Percentiles rank a stretch among this genome's conserved stretches.
Conservation (phyloP, 2,113 vertebrate species). For the Harpagus bidentatus region DNA sequence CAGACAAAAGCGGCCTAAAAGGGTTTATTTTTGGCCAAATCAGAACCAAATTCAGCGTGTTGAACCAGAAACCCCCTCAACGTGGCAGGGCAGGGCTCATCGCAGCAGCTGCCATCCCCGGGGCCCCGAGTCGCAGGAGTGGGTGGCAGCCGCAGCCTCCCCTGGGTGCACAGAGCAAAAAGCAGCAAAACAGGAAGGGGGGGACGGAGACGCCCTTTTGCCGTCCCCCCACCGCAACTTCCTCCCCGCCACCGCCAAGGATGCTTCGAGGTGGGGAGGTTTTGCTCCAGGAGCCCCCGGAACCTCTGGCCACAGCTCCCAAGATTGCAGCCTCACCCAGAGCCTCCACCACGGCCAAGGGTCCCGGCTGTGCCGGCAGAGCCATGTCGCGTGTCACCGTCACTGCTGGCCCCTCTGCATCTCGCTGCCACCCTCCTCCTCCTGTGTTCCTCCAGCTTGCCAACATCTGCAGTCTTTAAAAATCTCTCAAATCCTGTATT, state of each 20-base stretch:
- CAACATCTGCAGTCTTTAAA: background rate
- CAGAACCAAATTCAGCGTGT: background rate
- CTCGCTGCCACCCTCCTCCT: background rate
- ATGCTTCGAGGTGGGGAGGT: background rate
- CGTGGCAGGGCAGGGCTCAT: background rate
- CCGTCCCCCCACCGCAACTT: background rate
- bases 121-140: background rate
- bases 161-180: background rate
- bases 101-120: background rate
- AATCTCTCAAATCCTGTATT: background rate
- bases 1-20: background rate
- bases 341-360: accelerated
- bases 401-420: background rate
- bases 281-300: background rate
- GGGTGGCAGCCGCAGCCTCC: background rate
- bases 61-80: background rate
- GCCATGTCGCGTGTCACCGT: background rate
- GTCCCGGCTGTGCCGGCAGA: background rate
- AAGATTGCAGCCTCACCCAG: background rate
- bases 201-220: background rate
- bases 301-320: background rate
- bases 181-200: background rate
- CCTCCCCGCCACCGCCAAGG: background rate
- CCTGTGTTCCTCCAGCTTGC: background rate
- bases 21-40: background rate